Conservation (phyloP, 2,888 invertebrate species). For the Therioaphis trifolii region DNA sequence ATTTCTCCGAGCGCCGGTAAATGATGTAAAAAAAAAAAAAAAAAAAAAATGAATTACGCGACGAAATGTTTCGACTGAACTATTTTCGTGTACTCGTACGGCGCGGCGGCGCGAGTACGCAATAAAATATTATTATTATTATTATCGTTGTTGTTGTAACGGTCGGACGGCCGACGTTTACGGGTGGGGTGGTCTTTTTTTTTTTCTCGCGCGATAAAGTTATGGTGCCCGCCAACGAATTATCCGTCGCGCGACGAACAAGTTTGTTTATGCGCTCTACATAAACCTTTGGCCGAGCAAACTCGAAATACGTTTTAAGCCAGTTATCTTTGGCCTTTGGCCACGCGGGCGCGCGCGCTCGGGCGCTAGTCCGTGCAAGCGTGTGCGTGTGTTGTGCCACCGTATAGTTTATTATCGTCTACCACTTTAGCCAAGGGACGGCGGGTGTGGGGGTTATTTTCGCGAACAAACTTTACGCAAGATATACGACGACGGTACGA, state of each 20-base stretch:
- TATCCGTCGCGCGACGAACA: background rate
- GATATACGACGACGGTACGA: too few relatives aligned
- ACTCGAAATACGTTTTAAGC: slow-evolving; percentile 4
- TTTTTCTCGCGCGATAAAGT: background rate
- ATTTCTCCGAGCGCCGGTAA: too few relatives aligned
- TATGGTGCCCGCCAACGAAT: background rate
- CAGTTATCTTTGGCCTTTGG: slow-evolving; percentile 26
- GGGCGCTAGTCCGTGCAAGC: background rate
- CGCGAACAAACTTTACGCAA: slow-evolving; percentile 14
- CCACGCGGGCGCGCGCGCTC: background rate
- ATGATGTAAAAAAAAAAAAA: too few relatives aligned
- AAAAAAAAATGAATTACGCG: too few relatives aligned
- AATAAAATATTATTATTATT: too few relatives aligned
- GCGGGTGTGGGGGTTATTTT: slow-evolving; percentile 5
- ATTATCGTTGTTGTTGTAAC: too few relatives aligned
- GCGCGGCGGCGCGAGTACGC: too few relatives aligned
- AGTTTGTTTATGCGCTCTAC: background rate
- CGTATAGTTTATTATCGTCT: background rate
- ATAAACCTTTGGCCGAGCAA: background rate
- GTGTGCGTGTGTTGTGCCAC: background rate
- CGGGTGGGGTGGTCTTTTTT: background rate
- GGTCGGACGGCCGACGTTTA: background rate
- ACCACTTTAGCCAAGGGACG: background rate
- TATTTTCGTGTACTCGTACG: too few relatives aligned
- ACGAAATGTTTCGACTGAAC: too few relatives aligned